Conservation (phyloP, 2,113 vertebrate genomes). For the Pedetes capensis region DNA sequence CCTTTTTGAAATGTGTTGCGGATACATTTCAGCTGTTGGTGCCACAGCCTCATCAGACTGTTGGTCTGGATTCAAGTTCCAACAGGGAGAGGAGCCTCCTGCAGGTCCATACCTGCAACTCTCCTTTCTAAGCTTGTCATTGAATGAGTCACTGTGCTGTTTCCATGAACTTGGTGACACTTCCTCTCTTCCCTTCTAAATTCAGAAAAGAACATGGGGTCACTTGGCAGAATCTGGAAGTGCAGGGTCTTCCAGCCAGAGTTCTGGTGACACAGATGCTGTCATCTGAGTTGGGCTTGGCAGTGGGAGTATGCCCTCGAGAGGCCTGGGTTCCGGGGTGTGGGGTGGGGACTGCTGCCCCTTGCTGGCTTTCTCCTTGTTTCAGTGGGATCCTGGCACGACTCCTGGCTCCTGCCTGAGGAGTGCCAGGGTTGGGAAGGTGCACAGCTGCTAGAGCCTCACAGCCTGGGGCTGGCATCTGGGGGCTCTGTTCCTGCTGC, state of each 20-base stretch:
- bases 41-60: not conserved
- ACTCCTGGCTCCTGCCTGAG: not conserved
- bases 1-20: not conserved
- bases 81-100: not conserved
- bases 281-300: accelerated
- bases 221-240: not conserved
- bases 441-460: too few relatives aligned
- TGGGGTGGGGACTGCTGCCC: not conserved
- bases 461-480: too few relatives aligned
- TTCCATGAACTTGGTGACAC: not conserved
- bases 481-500: not conserved
- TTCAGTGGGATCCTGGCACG: not conserved
- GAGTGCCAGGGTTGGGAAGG: not conserved
- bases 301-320: not conserved
- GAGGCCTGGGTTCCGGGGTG: not conserved
- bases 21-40: not conserved
- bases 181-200: not conserved
- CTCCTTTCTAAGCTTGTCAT: accelerated
- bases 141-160: accelerated
- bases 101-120: accelerated
- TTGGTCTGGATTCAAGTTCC: not conserved
- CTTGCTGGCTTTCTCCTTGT: not conserved
- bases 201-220: not conserved
- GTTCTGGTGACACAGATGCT: not conserved
- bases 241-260: accelerated